These are phyloP conservation scores for Grammomys surdaster DNA, from an alignment of 2,113 vertebrate genomes.

Conservation along the genomic window DNA sequence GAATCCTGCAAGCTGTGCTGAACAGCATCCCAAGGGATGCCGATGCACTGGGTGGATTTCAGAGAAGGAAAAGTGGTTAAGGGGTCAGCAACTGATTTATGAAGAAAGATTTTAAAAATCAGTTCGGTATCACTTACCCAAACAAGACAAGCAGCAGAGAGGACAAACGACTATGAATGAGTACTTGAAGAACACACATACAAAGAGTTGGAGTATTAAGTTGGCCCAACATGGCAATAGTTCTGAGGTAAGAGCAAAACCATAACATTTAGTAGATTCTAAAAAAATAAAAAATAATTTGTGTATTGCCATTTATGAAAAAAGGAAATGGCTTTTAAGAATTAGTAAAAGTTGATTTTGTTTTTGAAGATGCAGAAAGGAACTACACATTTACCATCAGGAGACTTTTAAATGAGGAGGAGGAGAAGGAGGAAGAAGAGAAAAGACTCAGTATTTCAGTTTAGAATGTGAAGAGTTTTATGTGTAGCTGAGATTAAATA, in stretches of 20 bases:
- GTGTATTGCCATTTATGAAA: background rate
- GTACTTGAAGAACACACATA: conserved; percentile 69
- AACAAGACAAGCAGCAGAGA: conserved; percentile 56
- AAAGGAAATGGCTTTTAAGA: background rate
- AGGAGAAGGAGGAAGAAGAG: background rate
- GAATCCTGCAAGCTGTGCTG: background rate
- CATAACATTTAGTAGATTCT: conserved; percentile 35
- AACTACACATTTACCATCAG: background rate
- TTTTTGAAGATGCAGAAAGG: conserved; percentile 29
- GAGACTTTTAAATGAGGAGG: conserved; percentile 20
- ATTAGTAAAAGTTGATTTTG: background rate
- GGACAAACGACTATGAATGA: conserved; percentile 58
- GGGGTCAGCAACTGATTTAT: conserved; percentile 61
- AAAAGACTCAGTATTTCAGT: background rate
- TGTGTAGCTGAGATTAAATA: conserved; percentile 62
- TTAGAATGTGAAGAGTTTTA: conserved; percentile 59
- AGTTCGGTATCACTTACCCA: conserved; percentile 68
- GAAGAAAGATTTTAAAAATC: conserved; percentile 70
- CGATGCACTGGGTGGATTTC: conserved; percentile 70
- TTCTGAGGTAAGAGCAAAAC: conserved; percentile 26
- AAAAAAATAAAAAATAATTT: conserved; percentile 48
- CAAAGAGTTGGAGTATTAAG: conserved; percentile 64
- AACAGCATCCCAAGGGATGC: conserved; percentile 32
- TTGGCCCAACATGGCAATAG: conserved; percentile 20
- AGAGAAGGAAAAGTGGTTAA: conserved; percentile 68